Base-by-base conservation (phyloP, 2,113 vertebrate species). In the Cairina moschata region DNA sequence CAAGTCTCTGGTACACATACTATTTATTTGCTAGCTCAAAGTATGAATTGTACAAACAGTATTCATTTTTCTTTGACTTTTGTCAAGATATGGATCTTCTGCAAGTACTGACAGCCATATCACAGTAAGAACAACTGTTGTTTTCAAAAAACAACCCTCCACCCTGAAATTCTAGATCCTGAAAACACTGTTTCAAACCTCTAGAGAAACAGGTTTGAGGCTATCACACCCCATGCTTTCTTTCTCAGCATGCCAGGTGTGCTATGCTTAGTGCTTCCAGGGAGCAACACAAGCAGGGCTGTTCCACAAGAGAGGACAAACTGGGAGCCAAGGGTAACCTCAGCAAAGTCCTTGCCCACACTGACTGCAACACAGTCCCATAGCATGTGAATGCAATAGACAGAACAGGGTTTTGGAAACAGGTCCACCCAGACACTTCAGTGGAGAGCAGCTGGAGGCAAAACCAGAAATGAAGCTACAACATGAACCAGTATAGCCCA, bases 181-280 rank as follows among this genome's bases (percentile, higher is more conserved):
- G 21, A 58, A 85, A 62, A 31, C 40, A 36, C 29, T 65, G 31
- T 74, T 95, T 84, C 50, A 29, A 88, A 92, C 44, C 36, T 69
- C 55, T 29, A 46, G 50, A 60, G 44, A 66, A 88, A 46, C 32
- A 79, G 40, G 36, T 40, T 50, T 31, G 8, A 25, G 34, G 44
- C 3, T 17, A 31, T 62, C 26, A 9, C 2, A 1, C 32, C 28
- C 71, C 32, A 8, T 0, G 9, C 17, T 62, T 86, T 85, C 22
- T 74, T n/a, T 14, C 50, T 73, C 32, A n/a, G 29, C 10, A 7
- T n/a, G 14, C 11, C 48, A 67, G 34, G 8, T 16, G 21, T 62
- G 2, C 56, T 54, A 54, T 0, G 0, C 42, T 68, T 16, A 21
- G 32, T 11, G 23, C 29, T 81, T 17, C 42, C 79, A 44, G 17